phyloP scores from a whole-genome alignment of 1,140 invertebrate genomes.

The Asbolus verrucosus region DNA sequence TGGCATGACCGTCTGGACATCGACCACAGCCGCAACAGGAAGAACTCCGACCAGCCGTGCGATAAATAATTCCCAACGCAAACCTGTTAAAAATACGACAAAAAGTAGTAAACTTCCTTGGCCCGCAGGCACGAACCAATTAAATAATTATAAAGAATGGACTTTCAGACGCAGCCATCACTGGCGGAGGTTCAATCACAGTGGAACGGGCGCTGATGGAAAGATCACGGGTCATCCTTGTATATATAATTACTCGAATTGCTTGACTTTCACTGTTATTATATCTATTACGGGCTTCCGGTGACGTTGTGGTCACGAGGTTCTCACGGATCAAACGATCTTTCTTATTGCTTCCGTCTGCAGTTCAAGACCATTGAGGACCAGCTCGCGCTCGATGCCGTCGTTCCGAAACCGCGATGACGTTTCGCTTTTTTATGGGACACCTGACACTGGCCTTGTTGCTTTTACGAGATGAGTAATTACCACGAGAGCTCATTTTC shows the following conservation, averaged over 20 bases:
- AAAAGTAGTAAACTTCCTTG: constrained; percentile 35
- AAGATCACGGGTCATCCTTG: constrained; percentile 43
- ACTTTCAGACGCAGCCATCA: constrained; percentile 17
- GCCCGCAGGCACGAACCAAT: constrained; percentile 27
- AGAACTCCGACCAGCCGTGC: neutral
- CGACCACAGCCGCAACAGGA: neutral
- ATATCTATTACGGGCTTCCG: constrained; percentile 48
- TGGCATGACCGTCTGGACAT: neutral
- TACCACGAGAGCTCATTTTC: too few species aligned
- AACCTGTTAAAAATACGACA: constrained; percentile 13
- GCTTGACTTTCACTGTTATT: constrained; percentile 46
- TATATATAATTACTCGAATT: constrained; percentile 32
- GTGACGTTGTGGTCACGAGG: constrained; percentile 35
- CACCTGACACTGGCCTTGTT: too few species aligned
- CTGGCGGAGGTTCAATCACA: constrained; percentile 8
- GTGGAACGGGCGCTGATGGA: constrained; percentile 28
- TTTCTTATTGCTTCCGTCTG: constrained; percentile 29
- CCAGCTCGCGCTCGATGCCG: too few species aligned
- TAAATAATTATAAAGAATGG: constrained; percentile 39
- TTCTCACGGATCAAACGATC: constrained; percentile 37
- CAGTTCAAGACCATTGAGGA: neutral
- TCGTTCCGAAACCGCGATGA: too few species aligned
- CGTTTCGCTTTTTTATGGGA: too few species aligned
- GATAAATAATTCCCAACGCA: constrained; percentile 11
- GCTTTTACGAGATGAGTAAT: too few species aligned